Base-by-base conservation (phyloP, 2,113 vertebrate species). In the Tupaia tana region DNA sequence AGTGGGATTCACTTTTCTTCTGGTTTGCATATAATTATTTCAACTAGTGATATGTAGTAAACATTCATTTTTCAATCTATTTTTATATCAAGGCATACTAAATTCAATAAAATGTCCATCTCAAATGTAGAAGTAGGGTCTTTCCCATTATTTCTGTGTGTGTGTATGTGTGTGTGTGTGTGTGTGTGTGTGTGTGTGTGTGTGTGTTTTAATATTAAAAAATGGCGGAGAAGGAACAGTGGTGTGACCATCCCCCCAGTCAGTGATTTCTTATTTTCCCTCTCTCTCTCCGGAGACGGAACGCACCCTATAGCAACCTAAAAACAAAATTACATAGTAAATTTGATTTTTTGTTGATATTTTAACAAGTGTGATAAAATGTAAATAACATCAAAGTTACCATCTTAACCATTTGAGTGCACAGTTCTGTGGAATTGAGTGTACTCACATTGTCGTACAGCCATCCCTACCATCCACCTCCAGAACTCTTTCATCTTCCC, bases 221-320 rank as follows among this genome's bases (percentile, higher is more conserved):
- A 43, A 43, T 43, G 43, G 43, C 4, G 43, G 43, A 43, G 43
- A 6, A 43, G 43, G 43, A 43, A 43, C 43, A 43, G 43, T 43
- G 43, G 43, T 43, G 43, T 43, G 43, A 43, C 43, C 43, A 43
- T 43, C 43, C 6, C 43, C 3, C 43, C 43, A 43, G 43, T 3
- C 43, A 43, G 43, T 43, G 43, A 43, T 43, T 43, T 43, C 43
- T 43, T 43, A 43, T 43, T 43, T 43, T 43, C 43, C 43, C 43
- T 43, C 1, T 0, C 9, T 18, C 25, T 27, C 25, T 43, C 10
- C 1, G 27, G n/a, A 20, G 13, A 7, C 12, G 12, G 43, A 7
- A 16, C 25, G 19, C 54, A 34, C 63, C 25, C 52, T 20, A 1
- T n/a, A 27, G 12, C 13, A 59, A 15, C 63, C 12, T 12, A 9